Conservation (phyloP, 1,140 invertebrate genomes). For the Drosophila sturtevanti region DNA sequence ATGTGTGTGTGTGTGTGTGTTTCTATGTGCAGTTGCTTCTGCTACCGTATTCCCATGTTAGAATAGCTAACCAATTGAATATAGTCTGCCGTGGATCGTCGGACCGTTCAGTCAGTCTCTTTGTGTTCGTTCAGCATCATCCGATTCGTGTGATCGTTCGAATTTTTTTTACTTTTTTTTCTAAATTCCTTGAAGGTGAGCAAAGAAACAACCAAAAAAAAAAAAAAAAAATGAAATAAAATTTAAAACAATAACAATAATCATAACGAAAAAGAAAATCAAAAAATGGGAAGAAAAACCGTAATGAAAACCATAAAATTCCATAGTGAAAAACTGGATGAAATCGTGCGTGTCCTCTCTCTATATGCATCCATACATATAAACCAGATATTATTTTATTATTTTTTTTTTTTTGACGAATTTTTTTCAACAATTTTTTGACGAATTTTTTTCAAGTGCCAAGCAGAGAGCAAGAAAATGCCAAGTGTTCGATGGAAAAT, state of each 20-base stretch:
- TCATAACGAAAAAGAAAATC: constrained; percentile 4
- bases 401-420: constrained; percentile 33
- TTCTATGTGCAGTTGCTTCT: constrained; percentile 18
- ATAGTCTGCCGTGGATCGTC: constrained; percentile 83
- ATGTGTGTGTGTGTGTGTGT: background rate
- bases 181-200: constrained; percentile 83
- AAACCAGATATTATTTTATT: background rate
- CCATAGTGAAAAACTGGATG: constrained; percentile 15
- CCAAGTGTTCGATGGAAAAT: background rate
- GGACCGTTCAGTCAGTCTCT: constrained; percentile 82
- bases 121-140: constrained; percentile 79
- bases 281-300: constrained; percentile 29
- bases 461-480: constrained; percentile 1
- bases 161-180: constrained; percentile 82
- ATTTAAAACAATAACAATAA: background rate
- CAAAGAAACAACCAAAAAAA: constrained; percentile 20
- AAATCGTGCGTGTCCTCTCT: constrained; percentile 1
- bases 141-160: constrained; percentile 80
- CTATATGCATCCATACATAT: constrained; percentile 6
- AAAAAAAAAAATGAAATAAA: constrained; percentile 29
- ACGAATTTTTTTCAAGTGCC: constrained; percentile 67
- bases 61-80: constrained; percentile 63
- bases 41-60: constrained; percentile 71
- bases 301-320: constrained; percentile 23
- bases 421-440: constrained; percentile 41